A percentile compares a stretch with the other conserved stretches of the same genome.
These are phyloP conservation scores for Notamacropus eugenii DNA, from an alignment of 2,797 vertebrate genomes.

Conservation along the genomic window DNA sequence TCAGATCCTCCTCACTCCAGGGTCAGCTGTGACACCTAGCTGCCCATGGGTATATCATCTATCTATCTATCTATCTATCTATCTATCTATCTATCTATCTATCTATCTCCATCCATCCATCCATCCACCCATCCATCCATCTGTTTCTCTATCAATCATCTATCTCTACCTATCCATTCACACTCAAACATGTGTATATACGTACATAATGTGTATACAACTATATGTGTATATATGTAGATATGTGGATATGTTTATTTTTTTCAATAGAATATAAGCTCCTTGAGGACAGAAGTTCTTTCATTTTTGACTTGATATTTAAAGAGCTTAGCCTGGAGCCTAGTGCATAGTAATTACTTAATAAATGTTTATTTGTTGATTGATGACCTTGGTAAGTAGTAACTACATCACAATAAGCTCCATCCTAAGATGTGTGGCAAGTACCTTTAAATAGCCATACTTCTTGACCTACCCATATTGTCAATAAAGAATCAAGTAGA, in stretches of 20 bases:
- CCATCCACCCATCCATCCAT: no score
- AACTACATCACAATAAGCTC: not conserved
- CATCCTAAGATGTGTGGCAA: not conserved
- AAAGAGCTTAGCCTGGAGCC: not conserved
- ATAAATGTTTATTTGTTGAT: not conserved
- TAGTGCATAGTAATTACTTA: conserved; percentile 31
- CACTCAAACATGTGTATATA: no score
- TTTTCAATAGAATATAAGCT: not conserved
- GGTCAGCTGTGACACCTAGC: not conserved
- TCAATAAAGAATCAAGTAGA: not conserved
- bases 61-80: not conserved
- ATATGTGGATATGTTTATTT: not conserved
- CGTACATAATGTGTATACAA: no score
- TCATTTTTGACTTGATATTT: not conserved
- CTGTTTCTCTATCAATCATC: no score
- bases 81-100: no score
- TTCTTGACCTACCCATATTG: not conserved
- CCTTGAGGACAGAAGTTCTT: not conserved
- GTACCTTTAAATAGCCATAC: not conserved
- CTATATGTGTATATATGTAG: not conserved
- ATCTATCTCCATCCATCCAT: no score
- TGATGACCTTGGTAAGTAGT: not conserved
- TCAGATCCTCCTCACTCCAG: not conserved
- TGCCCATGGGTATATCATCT: not conserved
- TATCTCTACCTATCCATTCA: no score